Conservation (phyloP, 2,888 invertebrate genomes). For the Germaria angustata region DNA sequence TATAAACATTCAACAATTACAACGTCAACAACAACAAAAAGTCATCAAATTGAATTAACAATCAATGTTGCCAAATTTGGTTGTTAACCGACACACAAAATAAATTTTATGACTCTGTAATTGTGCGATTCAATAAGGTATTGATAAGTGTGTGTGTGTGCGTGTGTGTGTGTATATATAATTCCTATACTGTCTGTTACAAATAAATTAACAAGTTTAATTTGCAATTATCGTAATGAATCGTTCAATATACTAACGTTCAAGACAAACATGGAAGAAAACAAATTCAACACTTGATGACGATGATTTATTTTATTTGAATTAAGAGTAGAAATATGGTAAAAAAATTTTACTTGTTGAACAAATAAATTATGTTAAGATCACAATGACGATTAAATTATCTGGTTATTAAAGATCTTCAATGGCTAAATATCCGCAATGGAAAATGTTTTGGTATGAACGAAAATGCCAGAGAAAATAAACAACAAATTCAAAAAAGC, state of each 20-base stretch:
- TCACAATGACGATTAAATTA: constrained; percentile 23
- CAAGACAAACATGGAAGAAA: constrained; percentile 48
- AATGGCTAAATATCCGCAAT: not conserved
- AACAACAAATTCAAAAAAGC: not conserved
- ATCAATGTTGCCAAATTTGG: constrained; percentile 51
- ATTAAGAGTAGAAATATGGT: not conserved
- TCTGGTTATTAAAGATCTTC: not conserved
- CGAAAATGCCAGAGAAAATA: not conserved
- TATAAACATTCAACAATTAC: constrained; percentile 6
- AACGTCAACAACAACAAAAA: not conserved
- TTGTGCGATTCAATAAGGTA: constrained; percentile 26
- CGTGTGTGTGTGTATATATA: no score
- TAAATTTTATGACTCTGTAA: constrained; percentile 41
- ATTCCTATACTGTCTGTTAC: constrained; percentile 18
- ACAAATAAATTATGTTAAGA: not conserved
- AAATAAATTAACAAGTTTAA: constrained; percentile 13
- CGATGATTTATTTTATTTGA: constrained; percentile 58
- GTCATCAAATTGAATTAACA: constrained; percentile 22
- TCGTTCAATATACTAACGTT: constrained; percentile 2
- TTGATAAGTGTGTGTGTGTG: no score
- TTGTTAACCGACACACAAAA: constrained; percentile 40
- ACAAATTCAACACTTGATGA: constrained; percentile 46
- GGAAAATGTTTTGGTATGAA: not conserved
- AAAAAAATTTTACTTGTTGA: no score
- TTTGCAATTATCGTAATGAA: constrained; percentile 5